Conservation (phyloP, 2,888 invertebrate genomes). For the Ornithoptera alexandrae region DNA sequence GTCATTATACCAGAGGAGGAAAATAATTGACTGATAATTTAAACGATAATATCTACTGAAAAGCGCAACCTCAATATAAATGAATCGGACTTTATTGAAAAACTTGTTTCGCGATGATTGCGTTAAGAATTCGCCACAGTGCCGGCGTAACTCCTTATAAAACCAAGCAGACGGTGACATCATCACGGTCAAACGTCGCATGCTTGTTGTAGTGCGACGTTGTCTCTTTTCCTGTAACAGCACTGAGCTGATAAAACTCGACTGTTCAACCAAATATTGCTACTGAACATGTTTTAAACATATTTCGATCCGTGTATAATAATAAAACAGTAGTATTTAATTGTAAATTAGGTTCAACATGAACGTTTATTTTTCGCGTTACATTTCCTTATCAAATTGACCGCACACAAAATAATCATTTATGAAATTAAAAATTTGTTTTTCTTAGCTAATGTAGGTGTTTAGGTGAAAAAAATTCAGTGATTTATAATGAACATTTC, state of each 20-base stretch:
- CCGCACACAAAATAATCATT: neutral
- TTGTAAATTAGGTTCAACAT: neutral
- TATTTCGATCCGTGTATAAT: neutral
- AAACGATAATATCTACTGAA: neutral
- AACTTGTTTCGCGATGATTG: slow-evolving; percentile 21
- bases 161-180: slow-evolving; percentile 51
- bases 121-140: slow-evolving; percentile 38
- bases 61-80: neutral
- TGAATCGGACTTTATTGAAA: slow-evolving; percentile 12
- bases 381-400: too few relatives aligned
- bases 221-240: slow-evolving; percentile 22
- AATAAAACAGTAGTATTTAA: neutral
- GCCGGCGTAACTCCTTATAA: slow-evolving; percentile 44
- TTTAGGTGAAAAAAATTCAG: too few relatives aligned
- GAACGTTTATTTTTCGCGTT: neutral
- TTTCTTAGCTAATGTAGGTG: neutral
- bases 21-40: neutral
- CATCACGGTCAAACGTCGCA: slow-evolving; percentile 39
- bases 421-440: neutral
- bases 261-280: slow-evolving; percentile 5
- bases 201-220: slow-evolving; percentile 24
- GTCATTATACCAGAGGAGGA: neutral
- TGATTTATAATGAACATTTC: too few relatives aligned
- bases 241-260: slow-evolving; percentile 10
- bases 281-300: slow-evolving; percentile 5